Conservation (phyloP, 2,888 invertebrate species). For the Creontiades dilutus region DNA sequence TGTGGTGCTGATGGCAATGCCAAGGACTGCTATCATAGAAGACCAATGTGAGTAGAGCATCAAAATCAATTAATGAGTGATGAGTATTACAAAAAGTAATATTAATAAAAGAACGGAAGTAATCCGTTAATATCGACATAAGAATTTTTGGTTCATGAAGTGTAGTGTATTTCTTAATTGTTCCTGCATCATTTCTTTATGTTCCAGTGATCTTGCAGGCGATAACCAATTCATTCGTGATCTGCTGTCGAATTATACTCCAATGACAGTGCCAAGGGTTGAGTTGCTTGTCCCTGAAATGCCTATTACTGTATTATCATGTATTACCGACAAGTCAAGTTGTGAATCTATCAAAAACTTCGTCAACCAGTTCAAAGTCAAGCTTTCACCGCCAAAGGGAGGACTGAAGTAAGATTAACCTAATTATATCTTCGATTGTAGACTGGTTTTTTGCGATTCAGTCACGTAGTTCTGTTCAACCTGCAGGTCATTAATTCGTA, state of each 20-base stretch:
- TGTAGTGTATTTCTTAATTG: no score
- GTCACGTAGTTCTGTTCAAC: no score
- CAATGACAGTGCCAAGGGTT: not conserved
- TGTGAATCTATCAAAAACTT: not conserved
- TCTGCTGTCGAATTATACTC: slow-evolving; percentile 21
- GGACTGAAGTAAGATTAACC: slow-evolving; percentile 2
- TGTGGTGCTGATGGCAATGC: slow-evolving; percentile 35
- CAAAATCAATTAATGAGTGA: no score
- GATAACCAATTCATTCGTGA: not conserved
- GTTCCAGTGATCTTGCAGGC: slow-evolving; percentile 34
- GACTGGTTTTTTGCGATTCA: no score
- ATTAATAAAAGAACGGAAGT: no score
- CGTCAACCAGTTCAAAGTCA: slow-evolving; percentile 40
- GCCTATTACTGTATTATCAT: not conserved
- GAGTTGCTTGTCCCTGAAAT: slow-evolving; percentile 41
- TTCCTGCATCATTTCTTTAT: not conserved
- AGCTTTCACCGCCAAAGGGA: not conserved
- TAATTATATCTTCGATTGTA: no score
- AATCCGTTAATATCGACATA: no score
- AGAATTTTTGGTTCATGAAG: no score
- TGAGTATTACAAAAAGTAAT: no score
- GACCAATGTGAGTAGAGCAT: slow-evolving; percentile 26
- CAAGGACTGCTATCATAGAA: slow-evolving; percentile 41
- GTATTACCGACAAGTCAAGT: not conserved
- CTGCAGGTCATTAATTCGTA: no score